A percentile compares a stretch with the other conserved stretches of the same genome.
phyloP scores from a whole-genome alignment of 2,113 vertebrate genomes.

The Cyanoramphus novaezelandiae region DNA sequence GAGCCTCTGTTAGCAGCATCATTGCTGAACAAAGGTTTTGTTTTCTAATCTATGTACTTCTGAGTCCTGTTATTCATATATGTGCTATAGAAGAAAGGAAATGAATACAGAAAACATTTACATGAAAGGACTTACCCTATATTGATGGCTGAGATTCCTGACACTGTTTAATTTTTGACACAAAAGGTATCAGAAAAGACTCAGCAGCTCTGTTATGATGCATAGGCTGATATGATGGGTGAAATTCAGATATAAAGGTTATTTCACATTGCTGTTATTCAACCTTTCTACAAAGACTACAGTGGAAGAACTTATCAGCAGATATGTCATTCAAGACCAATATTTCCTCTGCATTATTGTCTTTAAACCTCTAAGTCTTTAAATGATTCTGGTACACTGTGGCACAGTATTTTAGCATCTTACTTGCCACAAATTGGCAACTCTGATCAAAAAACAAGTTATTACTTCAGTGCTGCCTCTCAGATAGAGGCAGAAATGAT shows the following conservation, averaged over 20 bases:
- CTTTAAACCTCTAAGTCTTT: neutral
- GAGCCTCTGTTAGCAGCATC: neutral
- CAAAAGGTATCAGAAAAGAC: constrained; percentile 5
- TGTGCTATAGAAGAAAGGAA: neutral
- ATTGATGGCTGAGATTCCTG: constrained; percentile 24
- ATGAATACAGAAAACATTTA: neutral
- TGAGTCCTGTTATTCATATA: neutral
- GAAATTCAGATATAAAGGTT: neutral
- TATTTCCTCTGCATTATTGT: neutral
- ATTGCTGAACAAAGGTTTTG: neutral
- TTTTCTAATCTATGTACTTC: neutral
- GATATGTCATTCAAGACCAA: neutral
- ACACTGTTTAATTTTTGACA: constrained; percentile 12
- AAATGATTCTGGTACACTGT: neutral
- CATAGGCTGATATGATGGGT: neutral
- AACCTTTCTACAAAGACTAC: neutral
- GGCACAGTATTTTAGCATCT: neutral
- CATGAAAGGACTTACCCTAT: neutral
- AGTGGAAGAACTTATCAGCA: neutral
- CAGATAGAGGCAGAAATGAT: neutral
- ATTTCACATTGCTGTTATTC: neutral
- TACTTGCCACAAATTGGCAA: neutral
- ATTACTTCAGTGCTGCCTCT: neutral
- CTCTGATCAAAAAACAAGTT: neutral
- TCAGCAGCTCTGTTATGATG: neutral